Base-by-base conservation (phyloP, 92 coral and sea anemone genomes). In the Hydrozoanthus gracilis region DNA sequence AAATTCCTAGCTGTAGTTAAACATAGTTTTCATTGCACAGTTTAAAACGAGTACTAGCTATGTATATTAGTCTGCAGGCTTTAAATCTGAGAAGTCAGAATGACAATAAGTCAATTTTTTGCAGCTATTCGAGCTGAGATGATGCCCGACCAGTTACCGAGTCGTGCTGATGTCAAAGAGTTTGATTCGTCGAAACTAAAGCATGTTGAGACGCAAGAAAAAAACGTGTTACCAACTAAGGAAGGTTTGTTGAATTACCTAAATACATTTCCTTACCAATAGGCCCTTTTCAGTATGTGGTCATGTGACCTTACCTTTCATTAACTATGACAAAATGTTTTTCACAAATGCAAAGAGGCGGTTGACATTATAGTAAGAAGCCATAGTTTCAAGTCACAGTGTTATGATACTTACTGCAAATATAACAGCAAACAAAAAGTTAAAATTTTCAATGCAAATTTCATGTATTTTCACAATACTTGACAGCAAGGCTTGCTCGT, bases 131-230 rank as follows among this genome's bases (percentile, higher is more conserved):
- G 85, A n/a, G 85, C 85, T 13, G 85, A 80, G 65, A 62, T 80
- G 85, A 80, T 80, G 85, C 85, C 85, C 46, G 85, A 80, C 56
- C 50, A 80, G 46, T 56, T 80, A 20, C 85, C 85, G 0, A 80
- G 85, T 65, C 85, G 85, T 49, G 73, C 88, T 47, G 93, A 84
- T 71, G 86, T 91, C 64, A 27, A 83, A 47, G 89, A 80, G 8
- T 80, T 80, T 72, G 60, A 86, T 7, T 35, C 91, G 3, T 60
- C 82, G 49, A 88, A 91, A 71, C 92, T 95, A 50, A 95, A 95
- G 73, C 98, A 95, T 75, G 98, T 95, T 39, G 91, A 91, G 73
- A 92, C 93, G 14, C 64, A 66, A 48, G 98, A 92, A 76, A 95
- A 92, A 79, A 84, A 88, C n/a, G 86, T 88, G 39, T 88, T 95